Conservation (phyloP, 1,140 invertebrate species). For the Drosophila oshimai region DNA sequence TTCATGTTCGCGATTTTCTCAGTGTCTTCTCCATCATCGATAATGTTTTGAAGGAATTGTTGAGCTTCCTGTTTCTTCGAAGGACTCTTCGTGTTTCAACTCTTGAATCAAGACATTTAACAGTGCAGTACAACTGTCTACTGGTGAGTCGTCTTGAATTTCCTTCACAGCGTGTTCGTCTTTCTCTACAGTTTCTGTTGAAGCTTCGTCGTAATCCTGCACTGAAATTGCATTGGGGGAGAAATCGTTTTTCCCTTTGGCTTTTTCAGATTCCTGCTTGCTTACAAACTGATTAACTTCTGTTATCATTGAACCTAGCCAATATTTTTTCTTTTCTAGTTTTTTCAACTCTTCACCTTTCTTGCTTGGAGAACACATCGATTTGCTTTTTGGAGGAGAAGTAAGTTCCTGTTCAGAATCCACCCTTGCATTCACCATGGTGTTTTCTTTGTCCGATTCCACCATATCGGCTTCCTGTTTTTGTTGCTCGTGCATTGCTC, state of each 20-base stretch:
- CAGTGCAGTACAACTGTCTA: not conserved
- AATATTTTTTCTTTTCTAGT: no score
- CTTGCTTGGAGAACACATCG: not conserved
- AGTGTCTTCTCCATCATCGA: not conserved
- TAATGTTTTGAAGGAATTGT: not conserved
- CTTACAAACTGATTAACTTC: not conserved
- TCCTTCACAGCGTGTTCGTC: not conserved
- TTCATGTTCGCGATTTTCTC: not conserved
- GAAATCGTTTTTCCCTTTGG: not conserved
- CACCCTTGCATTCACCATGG: not conserved
- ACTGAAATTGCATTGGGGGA: no score
- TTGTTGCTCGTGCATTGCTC: not conserved
- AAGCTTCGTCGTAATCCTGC: no score
- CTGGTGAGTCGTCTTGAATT: no score
- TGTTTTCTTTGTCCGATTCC: not conserved
- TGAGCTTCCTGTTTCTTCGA: not conserved
- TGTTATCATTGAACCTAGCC: not conserved
- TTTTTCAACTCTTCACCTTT: not conserved
- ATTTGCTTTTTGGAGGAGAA: not conserved
- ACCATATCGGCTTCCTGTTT: not conserved
- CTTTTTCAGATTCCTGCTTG: not conserved
- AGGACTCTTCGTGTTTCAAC: not conserved
- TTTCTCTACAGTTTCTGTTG: not conserved
- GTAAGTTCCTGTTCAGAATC: no score
- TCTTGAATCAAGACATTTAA: not conserved